Evolutionary conservation across 2,113 vertebrate species (phyloP).

Genomic region (Podarcis cretensis): DNA sequence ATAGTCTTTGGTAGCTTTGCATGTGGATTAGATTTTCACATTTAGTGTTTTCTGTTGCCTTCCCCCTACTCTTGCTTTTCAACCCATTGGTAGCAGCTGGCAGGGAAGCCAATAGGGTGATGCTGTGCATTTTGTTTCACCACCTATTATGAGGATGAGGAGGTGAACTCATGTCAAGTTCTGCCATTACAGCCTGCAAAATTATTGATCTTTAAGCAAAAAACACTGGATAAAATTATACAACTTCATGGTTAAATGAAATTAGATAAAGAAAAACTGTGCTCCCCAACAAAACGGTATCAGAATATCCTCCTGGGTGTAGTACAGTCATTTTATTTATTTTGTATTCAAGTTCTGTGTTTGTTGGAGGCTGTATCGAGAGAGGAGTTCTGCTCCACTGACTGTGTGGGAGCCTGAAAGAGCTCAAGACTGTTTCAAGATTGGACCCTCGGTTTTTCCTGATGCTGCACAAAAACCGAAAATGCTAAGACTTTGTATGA

Average conservation of each 20-base stretch:
- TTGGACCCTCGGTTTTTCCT: neutral
- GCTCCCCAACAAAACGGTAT: neutral
- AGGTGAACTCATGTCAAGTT: neutral
- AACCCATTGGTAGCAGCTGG: no score
- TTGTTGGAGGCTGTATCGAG: neutral
- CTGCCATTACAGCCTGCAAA: neutral
- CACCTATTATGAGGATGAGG: neutral
- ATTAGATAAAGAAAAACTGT: neutral
- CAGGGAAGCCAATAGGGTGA: neutral
- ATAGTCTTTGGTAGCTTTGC: no score
- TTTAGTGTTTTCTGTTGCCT: no score
- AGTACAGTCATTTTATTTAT: neutral
- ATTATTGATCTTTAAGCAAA: neutral
- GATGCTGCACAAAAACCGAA: neutral
- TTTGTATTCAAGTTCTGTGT: neutral
- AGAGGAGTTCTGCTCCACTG: neutral
- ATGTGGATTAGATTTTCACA: no score
- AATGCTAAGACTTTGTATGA: neutral
- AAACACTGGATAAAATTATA: neutral
- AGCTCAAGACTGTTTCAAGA: neutral
- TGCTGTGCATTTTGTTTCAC: neutral
- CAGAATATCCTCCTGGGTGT: neutral
- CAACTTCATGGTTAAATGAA: neutral
- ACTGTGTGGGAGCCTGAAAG: neutral
- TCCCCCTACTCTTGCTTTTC: no score